Evolutionary conservation across 2,797 vertebrate species (phyloP).

Genomic region (Amblyopsis hoosieri): DNA sequence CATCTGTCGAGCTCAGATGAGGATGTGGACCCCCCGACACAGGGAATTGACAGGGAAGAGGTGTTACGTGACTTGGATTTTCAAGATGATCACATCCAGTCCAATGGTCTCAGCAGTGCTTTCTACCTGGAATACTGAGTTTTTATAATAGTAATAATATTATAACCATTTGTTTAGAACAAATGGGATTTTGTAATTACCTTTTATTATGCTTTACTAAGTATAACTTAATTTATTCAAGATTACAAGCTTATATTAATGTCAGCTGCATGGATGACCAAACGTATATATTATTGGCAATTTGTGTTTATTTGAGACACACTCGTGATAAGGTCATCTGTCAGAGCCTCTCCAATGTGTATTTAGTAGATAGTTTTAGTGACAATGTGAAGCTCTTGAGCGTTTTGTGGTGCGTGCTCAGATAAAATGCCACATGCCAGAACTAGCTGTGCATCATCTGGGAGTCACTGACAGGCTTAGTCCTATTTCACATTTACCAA

Average conservation of each 20-base stretch:
- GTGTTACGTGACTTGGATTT: constrained; percentile 54
- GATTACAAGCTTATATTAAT: constrained; percentile 15
- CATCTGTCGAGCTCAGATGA: constrained; percentile 87
- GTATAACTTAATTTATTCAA: constrained; percentile 36
- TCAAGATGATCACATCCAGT: constrained; percentile 39
- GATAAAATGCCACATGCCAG: constrained; percentile 37
- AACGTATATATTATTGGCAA: no score
- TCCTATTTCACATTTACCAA: constrained; percentile 16
- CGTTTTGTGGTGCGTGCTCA: constrained; percentile 18
- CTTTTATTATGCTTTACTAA: neutral
- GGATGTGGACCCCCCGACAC: constrained; percentile 77
- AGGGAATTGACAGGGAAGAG: constrained; percentile 66
- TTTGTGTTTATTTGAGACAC: no score
- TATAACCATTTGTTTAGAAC: no score
- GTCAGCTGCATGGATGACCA: constrained; percentile 17
- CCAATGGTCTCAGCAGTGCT: constrained; percentile 70
- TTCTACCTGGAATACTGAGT: constrained; percentile 58
- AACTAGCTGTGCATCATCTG: constrained; percentile 11
- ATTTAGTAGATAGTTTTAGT: constrained; percentile 10
- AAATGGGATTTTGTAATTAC: constrained; percentile 22
- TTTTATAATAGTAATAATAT: no score
- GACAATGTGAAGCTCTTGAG: constrained; percentile 27
- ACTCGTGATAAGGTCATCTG: neutral
- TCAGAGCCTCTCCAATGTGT: constrained; percentile 11
- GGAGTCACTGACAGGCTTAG: constrained; percentile 11